phyloP scores from a whole-genome alignment of 1,140 invertebrate genomes.

The Diabrotica undecimpunctata region DNA sequence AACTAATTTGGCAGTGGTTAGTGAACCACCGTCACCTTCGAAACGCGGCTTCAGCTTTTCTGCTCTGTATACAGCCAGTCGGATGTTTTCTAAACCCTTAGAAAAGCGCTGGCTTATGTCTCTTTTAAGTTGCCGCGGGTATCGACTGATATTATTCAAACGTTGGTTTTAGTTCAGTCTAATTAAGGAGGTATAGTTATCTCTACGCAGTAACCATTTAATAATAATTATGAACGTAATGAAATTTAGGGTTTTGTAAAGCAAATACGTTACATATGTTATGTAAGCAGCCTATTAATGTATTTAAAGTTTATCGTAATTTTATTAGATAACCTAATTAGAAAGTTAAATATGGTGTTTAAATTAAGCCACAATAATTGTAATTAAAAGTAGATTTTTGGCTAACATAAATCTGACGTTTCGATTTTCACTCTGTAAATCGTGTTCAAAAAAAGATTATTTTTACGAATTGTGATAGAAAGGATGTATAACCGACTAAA shows the following conservation, averaged over 20 bases:
- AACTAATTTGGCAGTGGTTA: constrained; percentile 45
- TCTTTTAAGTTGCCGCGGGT: neutral
- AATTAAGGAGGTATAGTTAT: neutral
- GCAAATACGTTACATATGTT: no score
- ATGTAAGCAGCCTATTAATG: no score
- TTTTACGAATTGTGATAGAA: no score
- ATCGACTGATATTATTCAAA: neutral
- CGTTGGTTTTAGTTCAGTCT: neutral
- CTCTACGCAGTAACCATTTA: neutral
- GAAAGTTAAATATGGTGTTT: no score
- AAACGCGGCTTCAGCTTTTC: constrained; percentile 37
- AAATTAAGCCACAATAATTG: no score
- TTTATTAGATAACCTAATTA: no score
- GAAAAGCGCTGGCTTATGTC: constrained; percentile 18
- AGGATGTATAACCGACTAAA: no score
- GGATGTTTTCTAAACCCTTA: constrained; percentile 29
- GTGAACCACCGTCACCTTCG: constrained; percentile 27
- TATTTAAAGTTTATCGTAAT: no score
- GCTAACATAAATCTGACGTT: no score
- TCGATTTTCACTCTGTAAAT: no score
- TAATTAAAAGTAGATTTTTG: no score
- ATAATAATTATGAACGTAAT: neutral
- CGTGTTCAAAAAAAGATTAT: no score
- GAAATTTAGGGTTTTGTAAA: neutral
- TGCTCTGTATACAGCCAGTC: constrained; percentile 13